phyloP scores from a whole-genome alignment of 2,888 invertebrate genomes.

The Tribolium freemani region DNA sequence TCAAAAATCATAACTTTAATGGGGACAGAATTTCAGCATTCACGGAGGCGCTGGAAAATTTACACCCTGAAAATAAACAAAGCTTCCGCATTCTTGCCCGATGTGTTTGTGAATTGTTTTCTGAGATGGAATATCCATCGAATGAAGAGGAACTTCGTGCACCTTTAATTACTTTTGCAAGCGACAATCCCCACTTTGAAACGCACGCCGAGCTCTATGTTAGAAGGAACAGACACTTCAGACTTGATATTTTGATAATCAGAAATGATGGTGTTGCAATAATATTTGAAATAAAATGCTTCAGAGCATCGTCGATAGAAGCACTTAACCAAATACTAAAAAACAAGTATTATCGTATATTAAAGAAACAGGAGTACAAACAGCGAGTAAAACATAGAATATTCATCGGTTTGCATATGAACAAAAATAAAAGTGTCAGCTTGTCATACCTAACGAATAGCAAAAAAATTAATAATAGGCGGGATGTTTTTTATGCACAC shows the following conservation, averaged over 20 bases:
- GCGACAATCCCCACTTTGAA: not conserved
- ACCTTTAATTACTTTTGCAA: conserved; percentile 3
- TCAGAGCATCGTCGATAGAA: not conserved
- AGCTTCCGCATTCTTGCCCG: not conserved
- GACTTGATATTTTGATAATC: conserved; percentile 5
- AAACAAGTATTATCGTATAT: not conserved
- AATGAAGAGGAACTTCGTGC: conserved; percentile 6
- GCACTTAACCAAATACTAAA: not conserved
- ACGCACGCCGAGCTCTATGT: conserved; percentile 1
- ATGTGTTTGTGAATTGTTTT: not conserved
- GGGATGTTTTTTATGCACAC: not conserved
- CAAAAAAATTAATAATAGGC: not conserved
- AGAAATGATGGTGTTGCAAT: conserved; percentile 4
- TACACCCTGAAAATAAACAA: not conserved
- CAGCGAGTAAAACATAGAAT: not conserved
- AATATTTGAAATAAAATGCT: not conserved
- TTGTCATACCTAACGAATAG: conserved; percentile 3
- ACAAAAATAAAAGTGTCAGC: conserved; percentile 1
- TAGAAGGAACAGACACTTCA: conserved; percentile 1
- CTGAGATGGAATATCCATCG: not conserved
- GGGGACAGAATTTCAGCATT: conserved; percentile 1
- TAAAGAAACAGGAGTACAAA: not conserved
- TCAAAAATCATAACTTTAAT: not conserved
- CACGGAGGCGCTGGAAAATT: not conserved
- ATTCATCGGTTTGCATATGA: not conserved